Conservation (phyloP, 1,140 invertebrate genomes). For the Pogonomyrmex barbatus region DNA sequence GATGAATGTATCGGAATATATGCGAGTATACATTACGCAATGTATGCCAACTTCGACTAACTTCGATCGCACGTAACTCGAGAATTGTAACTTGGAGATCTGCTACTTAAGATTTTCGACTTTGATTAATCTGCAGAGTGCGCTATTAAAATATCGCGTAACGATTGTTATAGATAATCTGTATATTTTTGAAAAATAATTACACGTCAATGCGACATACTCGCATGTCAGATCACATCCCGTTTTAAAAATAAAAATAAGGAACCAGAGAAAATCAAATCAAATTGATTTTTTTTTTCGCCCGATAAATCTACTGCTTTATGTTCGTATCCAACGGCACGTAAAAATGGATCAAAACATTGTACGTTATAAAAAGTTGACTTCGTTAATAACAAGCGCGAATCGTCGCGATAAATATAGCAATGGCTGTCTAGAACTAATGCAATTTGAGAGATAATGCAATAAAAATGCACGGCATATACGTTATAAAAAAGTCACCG, state of each 20-base stretch:
- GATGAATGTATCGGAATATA: too few species aligned
- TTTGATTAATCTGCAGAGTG: neutral
- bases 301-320: neutral
- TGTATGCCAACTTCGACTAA: neutral
- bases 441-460: neutral
- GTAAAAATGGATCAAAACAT: neutral
- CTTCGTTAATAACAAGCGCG: slow-evolving; percentile 42
- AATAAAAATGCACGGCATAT: neutral
- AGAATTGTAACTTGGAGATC: neutral
- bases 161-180: neutral
- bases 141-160: slow-evolving; percentile 7
- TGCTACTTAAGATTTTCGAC: neutral
- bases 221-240: slow-evolving; percentile 1
- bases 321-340: slow-evolving; percentile 25
- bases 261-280: neutral
- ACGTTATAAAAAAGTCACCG: slow-evolving; percentile 18
- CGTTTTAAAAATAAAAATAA: neutral
- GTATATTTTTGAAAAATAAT: neutral
- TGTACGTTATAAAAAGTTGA: slow-evolving; percentile 14
- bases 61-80: neutral
- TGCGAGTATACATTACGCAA: too few species aligned
- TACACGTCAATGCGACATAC: neutral
- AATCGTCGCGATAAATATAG: slow-evolving; percentile 30
- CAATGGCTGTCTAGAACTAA: slow-evolving; percentile 1
- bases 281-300: slow-evolving; percentile 28